Evolutionary conservation across 2,113 vertebrate species (phyloP).

Genomic region (Daboia siamensis): DNA sequence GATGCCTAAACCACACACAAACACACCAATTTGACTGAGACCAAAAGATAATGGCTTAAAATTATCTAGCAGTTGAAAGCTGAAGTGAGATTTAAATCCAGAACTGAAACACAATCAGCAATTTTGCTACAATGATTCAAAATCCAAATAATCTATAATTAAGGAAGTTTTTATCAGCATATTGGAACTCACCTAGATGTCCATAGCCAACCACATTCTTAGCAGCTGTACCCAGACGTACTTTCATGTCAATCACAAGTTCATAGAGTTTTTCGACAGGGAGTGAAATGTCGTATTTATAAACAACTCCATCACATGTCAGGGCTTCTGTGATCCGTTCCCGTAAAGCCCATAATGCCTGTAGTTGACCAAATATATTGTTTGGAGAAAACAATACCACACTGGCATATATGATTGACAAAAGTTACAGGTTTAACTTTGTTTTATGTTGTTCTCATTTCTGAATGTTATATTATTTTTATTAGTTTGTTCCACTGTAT

Average conservation of each 20-base stretch:
- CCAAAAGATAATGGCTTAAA: neutral
- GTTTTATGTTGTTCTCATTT: neutral
- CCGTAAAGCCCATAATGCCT: slow-evolving; percentile 88
- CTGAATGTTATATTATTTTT: neutral
- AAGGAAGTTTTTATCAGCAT: neutral
- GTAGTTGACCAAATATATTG: neutral
- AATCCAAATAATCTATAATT: neutral
- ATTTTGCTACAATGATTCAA: neutral
- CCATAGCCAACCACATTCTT: slow-evolving; percentile 91
- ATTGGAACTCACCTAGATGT: slow-evolving; percentile 82
- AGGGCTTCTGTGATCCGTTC: slow-evolving; percentile 92
- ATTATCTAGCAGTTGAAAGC: neutral
- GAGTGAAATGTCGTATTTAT: slow-evolving; percentile 92
- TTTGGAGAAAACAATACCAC: neutral
- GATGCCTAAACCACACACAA: neutral
- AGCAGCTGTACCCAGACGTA: slow-evolving; percentile 73
- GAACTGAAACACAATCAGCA: neutral
- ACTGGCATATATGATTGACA: neutral
- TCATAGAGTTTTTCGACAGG: slow-evolving; percentile 86
- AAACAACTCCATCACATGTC: slow-evolving; percentile 80
- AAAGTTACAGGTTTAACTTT: neutral
- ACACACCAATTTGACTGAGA: neutral
- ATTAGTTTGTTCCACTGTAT: neutral
- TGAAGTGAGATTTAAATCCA: neutral
- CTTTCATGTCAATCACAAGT: slow-evolving; percentile 78